Evolutionary conservation across 2,113 vertebrate species (phyloP).

Genomic region (Poeciliopsis retropinna): DNA sequence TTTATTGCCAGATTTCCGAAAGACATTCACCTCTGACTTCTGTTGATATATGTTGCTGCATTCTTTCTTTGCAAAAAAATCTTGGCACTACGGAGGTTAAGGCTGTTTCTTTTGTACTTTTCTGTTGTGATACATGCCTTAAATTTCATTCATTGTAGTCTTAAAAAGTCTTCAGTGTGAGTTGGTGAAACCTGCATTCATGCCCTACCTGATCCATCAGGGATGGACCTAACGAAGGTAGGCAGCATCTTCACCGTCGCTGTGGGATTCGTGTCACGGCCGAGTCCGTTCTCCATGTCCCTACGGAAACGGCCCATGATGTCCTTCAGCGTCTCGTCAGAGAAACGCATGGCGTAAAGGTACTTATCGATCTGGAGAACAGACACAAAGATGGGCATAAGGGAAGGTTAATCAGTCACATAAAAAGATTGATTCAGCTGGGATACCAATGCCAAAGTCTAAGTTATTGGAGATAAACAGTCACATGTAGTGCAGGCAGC

Average conservation of each 20-base stretch:
- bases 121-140: too few relatives aligned
- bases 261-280: constrained; percentile 89
- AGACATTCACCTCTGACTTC: too few relatives aligned
- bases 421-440: neutral
- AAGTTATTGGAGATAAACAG: neutral
- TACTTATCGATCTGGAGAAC: constrained; percentile 93
- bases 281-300: constrained; percentile 92
- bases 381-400: neutral
- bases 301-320: constrained; percentile 90
- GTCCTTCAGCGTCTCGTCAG: constrained; percentile 91
- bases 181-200: neutral
- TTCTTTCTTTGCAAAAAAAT: too few relatives aligned
- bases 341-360: constrained; percentile 95
- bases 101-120: too few relatives aligned
- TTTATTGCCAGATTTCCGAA: too few relatives aligned
- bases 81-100: too few relatives aligned
- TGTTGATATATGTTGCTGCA: too few relatives aligned
- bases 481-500: too few relatives aligned
- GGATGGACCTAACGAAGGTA: constrained; percentile 97
- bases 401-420: neutral
- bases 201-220: constrained; percentile 89
- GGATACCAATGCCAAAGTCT: neutral
- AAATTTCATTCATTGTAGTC: too few relatives aligned
- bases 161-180: too few relatives aligned
- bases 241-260: constrained; percentile 96